Evolutionary conservation across 2,113 vertebrate species (phyloP), one percentile per base, ranked within the genome.

Genomic region (Apus apus): DNA sequence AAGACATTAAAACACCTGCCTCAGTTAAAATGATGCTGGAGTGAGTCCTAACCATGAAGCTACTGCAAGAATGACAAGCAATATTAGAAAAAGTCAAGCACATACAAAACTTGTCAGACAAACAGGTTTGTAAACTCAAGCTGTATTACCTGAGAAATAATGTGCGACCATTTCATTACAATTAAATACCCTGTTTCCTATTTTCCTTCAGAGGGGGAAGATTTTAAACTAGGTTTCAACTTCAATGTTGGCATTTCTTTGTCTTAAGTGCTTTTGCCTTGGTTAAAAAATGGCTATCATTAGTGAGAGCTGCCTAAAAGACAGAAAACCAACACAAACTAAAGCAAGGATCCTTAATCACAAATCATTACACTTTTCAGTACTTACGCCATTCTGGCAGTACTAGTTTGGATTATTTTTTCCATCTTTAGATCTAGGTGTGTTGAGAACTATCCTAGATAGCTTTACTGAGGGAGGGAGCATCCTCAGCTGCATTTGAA

Each of bases 381-480:
- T 25, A 26, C 26, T 58, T 85, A 17, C 0, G 0, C 26, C 38
- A 56, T 61, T 77, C 56, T 67, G 30, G 9, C 8, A 0, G n/a
- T 78, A 30, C 11, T 40, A 57, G 8, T 65, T 67, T 68, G 61
- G 21, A 64, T 71, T 77, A 50, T 29, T 91, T 51, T 78, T 38
- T 46, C 27, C 58, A 34, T 46, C 53, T 76, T 90, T 58, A 68
- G 21, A 27, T 65, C 19, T 30, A n/a, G 3, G 11, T 27, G 27
- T 62, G 7, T n/a, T 56, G 56, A 78, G 77, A 78, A 23, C 17
- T 29, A 40, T 15, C 53, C 34, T 53, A 32, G 62, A 50, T 4
- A 29, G 70, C 61, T 76, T 78, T 82, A 26, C 15, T 4, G 30
- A 56, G 64, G 64, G 67, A 73, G 32, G 45, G 56, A 91, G 23